Evolutionary conservation across 1,140 invertebrate species (phyloP).

Genomic region (Acyrthosiphon pisum): DNA sequence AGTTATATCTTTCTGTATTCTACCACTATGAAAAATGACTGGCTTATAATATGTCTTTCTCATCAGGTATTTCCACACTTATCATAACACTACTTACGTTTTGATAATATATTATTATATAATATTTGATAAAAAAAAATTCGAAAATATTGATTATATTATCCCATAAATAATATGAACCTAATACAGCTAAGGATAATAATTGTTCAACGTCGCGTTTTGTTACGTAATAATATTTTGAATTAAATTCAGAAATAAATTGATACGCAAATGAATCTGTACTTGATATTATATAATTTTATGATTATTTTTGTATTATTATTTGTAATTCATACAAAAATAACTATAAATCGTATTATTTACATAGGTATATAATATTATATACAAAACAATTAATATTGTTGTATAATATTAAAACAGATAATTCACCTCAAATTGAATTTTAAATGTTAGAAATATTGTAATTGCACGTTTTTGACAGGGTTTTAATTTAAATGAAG

Average conservation of each 20-base stretch:
- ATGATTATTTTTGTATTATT: not conserved
- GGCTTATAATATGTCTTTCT: not conserved
- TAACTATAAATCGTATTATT: not conserved
- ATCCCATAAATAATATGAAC: not conserved
- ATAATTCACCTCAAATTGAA: not conserved
- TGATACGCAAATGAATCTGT: not conserved
- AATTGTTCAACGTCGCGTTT: not conserved
- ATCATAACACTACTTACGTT: not conserved
- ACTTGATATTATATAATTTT: not conserved
- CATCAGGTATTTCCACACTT: not conserved
- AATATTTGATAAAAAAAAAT: not conserved
- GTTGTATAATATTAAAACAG: not conserved
- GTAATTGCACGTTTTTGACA: not conserved
- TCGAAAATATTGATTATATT: not conserved
- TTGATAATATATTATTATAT: not conserved
- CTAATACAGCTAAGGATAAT: no score
- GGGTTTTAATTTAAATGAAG: not conserved
- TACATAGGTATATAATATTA: no score
- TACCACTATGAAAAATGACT: constrained; percentile 11
- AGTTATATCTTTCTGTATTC: not conserved
- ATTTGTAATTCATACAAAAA: not conserved
- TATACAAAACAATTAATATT: not conserved
- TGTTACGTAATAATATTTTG: not conserved
- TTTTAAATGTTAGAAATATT: not conserved
- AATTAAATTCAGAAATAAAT: not conserved